phyloP scores from a whole-genome alignment of 2,888 invertebrate species.

The Bugulina stolonifera region DNA sequence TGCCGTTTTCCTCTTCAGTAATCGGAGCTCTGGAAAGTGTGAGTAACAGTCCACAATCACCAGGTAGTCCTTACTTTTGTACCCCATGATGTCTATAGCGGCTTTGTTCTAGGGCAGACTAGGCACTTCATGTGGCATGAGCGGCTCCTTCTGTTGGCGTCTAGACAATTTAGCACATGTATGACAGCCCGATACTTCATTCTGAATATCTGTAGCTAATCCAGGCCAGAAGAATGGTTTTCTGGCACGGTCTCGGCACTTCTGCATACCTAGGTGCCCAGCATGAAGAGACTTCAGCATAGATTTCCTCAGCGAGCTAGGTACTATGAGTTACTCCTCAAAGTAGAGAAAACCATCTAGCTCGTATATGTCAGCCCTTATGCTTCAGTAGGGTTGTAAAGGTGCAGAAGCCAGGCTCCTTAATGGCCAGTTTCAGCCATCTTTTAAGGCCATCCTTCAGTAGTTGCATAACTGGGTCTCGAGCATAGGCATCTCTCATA shows the following conservation, averaged over 20 bases:
- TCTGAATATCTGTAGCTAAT: background rate
- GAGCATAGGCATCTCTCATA: constrained; percentile 16
- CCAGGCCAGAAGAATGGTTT: too few relatives aligned
- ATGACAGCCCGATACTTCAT: background rate
- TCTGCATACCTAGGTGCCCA: constrained; percentile 28
- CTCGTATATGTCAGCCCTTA: constrained; percentile 30
- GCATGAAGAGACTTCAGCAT: background rate
- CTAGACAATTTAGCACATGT: background rate
- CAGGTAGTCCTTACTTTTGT: background rate
- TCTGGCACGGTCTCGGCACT: constrained; percentile 5
- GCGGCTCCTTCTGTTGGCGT: constrained; percentile 2
- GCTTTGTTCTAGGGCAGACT: background rate
- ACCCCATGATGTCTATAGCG: background rate
- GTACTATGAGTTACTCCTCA: constrained; percentile 28
- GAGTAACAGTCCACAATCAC: background rate
- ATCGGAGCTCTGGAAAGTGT: background rate
- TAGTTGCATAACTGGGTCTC: constrained; percentile 27
- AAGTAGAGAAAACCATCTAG: constrained; percentile 30
- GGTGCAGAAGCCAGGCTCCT: background rate
- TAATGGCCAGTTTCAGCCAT: constrained; percentile 29
- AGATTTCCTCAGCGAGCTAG: background rate
- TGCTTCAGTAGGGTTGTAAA: constrained; percentile 27
- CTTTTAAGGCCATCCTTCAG: constrained; percentile 26
- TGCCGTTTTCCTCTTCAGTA: background rate
- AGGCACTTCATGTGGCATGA: background rate